A percentile compares a stretch with the other conserved stretches of the same genome.
These are phyloP conservation scores for Gymnocypris eckloni DNA, from an alignment of 2,797 vertebrate genomes.

Conservation along the genomic window DNA sequence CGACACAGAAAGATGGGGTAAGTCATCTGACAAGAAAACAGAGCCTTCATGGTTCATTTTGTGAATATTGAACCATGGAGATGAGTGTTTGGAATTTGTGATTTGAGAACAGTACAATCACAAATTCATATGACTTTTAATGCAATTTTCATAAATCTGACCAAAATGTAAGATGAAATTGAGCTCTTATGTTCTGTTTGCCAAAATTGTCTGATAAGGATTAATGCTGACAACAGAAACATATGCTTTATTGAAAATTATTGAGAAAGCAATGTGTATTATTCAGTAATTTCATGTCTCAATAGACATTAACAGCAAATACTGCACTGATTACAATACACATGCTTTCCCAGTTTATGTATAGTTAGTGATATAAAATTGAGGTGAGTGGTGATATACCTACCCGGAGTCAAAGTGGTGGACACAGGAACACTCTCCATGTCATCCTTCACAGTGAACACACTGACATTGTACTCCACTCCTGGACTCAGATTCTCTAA, in stretches of 20 bases:
- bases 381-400: conserved; percentile 36
- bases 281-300: conserved; percentile 22
- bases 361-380: neutral
- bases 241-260: neutral
- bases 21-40: conserved; percentile 13
- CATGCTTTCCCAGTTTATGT: neutral
- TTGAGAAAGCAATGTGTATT: conserved; percentile 25
- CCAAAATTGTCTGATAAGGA: neutral
- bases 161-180: neutral
- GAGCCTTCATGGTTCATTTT: conserved; percentile 50
- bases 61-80: conserved; percentile 65
- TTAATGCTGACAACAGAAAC: conserved; percentile 13
- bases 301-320: conserved; percentile 10
- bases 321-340: conserved; percentile 2
- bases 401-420: conserved; percentile 88
- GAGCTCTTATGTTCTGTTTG: neutral
- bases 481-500: conserved; percentile 93
- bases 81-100: conserved; percentile 7
- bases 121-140: neutral
- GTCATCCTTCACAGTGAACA: conserved; percentile 89
- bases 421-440: conserved; percentile 92
- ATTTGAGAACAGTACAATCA: conserved; percentile 15
- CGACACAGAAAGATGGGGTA: conserved; percentile 29
- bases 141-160: neutral
- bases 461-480: conserved; percentile 94